phyloP scores from a whole-genome alignment of 2,113 vertebrate species.

The Callocephalon fimbriatum region DNA sequence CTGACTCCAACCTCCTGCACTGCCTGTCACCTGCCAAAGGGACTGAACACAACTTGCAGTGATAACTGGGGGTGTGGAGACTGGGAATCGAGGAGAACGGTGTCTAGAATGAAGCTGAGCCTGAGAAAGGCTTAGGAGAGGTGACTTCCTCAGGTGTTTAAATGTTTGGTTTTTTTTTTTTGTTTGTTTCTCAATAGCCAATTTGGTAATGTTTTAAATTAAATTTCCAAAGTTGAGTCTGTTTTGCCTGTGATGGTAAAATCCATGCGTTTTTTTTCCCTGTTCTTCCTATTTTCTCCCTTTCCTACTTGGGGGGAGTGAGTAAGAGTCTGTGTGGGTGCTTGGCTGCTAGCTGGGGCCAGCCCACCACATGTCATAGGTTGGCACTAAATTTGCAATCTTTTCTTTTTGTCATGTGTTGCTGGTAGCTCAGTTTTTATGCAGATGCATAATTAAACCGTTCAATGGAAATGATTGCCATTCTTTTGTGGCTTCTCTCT shows the following conservation, averaged over 20 bases:
- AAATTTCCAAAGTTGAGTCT: not conserved
- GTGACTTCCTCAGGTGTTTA: not conserved
- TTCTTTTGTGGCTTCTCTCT: too few species aligned
- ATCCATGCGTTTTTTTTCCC: not conserved
- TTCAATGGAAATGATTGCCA: not conserved
- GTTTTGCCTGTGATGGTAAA: not conserved
- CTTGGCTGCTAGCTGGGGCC: not conserved
- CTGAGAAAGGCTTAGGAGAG: not conserved
- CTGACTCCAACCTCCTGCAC: rapidly evolving
- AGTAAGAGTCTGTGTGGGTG: not conserved
- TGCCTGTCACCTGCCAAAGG: rapidly evolving
- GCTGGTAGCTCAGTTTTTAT: not conserved
- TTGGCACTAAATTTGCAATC: not conserved
- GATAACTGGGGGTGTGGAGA: not conserved
- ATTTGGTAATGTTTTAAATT: not conserved
- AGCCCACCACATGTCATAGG: not conserved
- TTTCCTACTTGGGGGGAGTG: not conserved
- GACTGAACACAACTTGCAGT: not conserved
- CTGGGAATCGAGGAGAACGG: not conserved
- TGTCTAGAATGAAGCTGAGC: not conserved
- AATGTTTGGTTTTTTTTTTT: not conserved
- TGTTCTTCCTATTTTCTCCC: not conserved
- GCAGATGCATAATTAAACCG: not conserved
- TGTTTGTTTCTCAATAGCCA: not conserved
- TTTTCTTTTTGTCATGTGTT: not conserved